Percentiles rank a stretch among this genome's conserved stretches.
Conservation (phyloP, 2,888 invertebrate genomes). For the Loripinus fragilis region DNA sequence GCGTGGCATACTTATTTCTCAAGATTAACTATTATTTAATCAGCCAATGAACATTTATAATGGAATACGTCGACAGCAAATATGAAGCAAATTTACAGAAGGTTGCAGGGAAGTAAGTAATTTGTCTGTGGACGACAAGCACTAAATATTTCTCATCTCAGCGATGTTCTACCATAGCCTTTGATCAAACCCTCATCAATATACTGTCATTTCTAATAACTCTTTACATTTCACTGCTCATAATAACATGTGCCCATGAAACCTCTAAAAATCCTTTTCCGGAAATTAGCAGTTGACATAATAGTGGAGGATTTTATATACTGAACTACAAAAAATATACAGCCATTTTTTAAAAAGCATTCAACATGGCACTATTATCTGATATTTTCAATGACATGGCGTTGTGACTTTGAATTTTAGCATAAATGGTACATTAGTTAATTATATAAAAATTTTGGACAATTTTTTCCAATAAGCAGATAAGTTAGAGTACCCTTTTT, state of each 20-base stretch:
- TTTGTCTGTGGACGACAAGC: slow-evolving; percentile 56
- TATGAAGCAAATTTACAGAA: slow-evolving; percentile 52
- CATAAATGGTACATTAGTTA: too few species aligned
- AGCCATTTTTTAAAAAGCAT: too few species aligned
- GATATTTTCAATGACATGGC: too few species aligned
- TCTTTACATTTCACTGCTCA: slow-evolving; percentile 9
- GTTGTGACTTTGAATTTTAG: too few species aligned
- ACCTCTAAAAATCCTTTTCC: too few species aligned
- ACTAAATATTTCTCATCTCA: slow-evolving; percentile 50
- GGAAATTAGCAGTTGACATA: too few species aligned
- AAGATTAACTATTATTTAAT: slow-evolving; percentile 20
- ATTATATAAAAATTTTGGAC: too few species aligned
- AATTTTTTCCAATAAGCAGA: too few species aligned
- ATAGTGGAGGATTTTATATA: too few species aligned
- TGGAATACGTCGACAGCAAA: slow-evolving; percentile 19
- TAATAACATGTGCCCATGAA: neutral
- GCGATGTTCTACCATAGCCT: slow-evolving; percentile 46
- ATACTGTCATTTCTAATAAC: slow-evolving; percentile 48
- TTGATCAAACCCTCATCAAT: slow-evolving; percentile 54
- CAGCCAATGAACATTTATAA: slow-evolving; percentile 20
- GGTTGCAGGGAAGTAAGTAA: slow-evolving; percentile 53
- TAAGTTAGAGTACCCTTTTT: too few species aligned
- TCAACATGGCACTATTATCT: too few species aligned
- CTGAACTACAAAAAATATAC: too few species aligned
- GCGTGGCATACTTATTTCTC: slow-evolving; percentile 10